Percentiles rank a stretch among this genome's conserved stretches.
These are phyloP conservation scores for Mormyrus hasselquistii DNA, from an alignment of 2,797 vertebrate genomes.

Conservation along the genomic window DNA sequence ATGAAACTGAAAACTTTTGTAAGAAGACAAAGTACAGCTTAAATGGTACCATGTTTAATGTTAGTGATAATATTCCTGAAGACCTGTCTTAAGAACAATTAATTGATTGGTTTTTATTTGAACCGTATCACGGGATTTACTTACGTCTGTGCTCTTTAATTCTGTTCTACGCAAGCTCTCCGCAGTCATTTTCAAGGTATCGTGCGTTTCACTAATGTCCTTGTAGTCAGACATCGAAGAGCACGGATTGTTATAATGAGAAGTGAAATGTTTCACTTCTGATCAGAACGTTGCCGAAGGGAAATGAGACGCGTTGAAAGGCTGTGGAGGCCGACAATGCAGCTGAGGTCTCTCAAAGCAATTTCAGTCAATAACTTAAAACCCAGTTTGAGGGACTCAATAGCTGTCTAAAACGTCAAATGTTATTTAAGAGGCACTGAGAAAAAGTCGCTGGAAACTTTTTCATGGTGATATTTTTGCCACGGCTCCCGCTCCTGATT, in stretches of 20 bases:
- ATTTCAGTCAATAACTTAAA: not conserved
- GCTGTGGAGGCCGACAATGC: conserved; percentile 35
- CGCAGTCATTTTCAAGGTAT: not conserved
- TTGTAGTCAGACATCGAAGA: conserved; percentile 17
- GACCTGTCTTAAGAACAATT: not conserved
- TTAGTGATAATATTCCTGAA: not conserved
- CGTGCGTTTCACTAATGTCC: not conserved
- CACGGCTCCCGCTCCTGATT: not conserved
- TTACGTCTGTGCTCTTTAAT: not conserved
- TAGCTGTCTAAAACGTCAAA: not conserved
- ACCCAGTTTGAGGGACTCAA: not conserved
- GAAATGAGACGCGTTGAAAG: conserved; percentile 31
- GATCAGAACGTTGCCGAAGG: conserved; percentile 37
- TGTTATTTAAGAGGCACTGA: not conserved
- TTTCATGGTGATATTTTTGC: not conserved
- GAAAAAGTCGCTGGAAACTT: not conserved
- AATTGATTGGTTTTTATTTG: not conserved
- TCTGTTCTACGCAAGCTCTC: not conserved
- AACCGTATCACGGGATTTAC: not conserved
- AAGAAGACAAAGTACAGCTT: not conserved
- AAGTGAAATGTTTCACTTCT: conserved; percentile 44
- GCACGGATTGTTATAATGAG: conserved; percentile 30
- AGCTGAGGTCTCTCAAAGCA: conserved; percentile 10
- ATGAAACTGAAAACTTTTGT: not conserved
- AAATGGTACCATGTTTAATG: not conserved